Base-by-base conservation (phyloP, 64 coral and sea anemone species). In the Dendronephthya gigantea region DNA sequence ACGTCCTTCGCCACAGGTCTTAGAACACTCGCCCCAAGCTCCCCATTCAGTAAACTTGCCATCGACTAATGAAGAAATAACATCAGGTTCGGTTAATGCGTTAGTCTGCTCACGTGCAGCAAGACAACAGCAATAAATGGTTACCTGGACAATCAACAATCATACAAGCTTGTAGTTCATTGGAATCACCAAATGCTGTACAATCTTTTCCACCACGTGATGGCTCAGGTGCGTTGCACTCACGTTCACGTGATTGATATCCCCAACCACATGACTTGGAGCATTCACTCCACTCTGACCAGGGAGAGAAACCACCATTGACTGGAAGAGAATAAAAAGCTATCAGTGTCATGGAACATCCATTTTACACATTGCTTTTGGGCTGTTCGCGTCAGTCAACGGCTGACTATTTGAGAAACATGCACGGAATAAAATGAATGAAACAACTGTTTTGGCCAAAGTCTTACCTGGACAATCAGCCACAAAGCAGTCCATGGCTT, bases 401-500 rank as follows among this genome's bases (percentile, higher is more conserved):
- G 41, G 41, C 41, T 45, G 41, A 45, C 11, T 45, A 11, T 45
- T 45, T 45, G n/a, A 45, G 41, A 4, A 45, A 45, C 41, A 45
- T 45, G 41, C 41, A 45, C 41, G 11, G 4, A 6, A 6, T 45
- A 45, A 45, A 4, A 32, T 34, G 1, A 23, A 2, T 17, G 5
- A 56, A 15, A 84, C 41, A 51, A 49, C 49, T 52, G 7, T 35
- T 27, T 22, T n/a, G n/a, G n/a, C n/a, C 10, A 55, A 48, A 40
- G 50, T 8, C 22, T 50, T 88, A 98, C 95, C 91, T 93, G 84
- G 86, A 33, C 95, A 98, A 52, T 98, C 95, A 45, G 93, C 92
- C 5, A 93, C 89, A 82, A 91, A 87, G 32, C 95, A 98, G n/a
- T 92, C 93, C 48, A 90, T 91, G 49, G 90, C 91, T 47, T 98